Percentiles rank a stretch among this genome's conserved stretches.
Conservation (phyloP, 2,888 invertebrate genomes). For the Eudasyphora cyanicolor region DNA sequence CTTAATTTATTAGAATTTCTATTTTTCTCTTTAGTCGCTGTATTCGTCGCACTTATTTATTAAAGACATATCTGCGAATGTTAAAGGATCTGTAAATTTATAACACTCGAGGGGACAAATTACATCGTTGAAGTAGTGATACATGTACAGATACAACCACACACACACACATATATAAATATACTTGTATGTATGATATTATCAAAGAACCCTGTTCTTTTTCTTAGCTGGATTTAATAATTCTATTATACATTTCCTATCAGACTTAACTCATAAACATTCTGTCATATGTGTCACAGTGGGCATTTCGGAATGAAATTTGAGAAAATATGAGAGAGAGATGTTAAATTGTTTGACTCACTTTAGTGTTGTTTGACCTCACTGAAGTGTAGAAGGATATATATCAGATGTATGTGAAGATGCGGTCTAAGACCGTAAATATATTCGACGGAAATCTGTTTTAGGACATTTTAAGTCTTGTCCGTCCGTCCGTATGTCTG, state of each 20-base stretch:
- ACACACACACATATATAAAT: background rate
- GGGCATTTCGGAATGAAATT: too few relatives aligned
- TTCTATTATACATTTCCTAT: background rate
- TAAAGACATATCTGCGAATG: background rate
- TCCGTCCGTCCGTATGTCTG: too few relatives aligned
- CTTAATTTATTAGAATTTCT: conserved; percentile 11
- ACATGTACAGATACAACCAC: conserved; percentile 18
- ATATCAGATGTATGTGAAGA: too few relatives aligned
- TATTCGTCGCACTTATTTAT: background rate
- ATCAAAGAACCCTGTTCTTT: background rate
- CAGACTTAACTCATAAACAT: background rate
- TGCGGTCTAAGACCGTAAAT: too few relatives aligned
- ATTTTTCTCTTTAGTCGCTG: background rate
- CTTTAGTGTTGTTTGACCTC: too few relatives aligned
- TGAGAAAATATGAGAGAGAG: too few relatives aligned
- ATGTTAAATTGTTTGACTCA: too few relatives aligned
- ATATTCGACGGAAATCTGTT: too few relatives aligned
- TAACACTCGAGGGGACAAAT: conserved; percentile 7
- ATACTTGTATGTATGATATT: background rate
- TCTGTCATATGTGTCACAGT: background rate
- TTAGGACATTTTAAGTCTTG: too few relatives aligned
- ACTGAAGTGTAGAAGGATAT: too few relatives aligned
- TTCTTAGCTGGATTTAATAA: background rate
- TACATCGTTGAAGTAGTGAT: too few relatives aligned
- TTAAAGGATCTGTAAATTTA: conserved; percentile 29